phyloP scores from a whole-genome alignment of 2,113 vertebrate genomes.

The Maylandia zebra region DNA sequence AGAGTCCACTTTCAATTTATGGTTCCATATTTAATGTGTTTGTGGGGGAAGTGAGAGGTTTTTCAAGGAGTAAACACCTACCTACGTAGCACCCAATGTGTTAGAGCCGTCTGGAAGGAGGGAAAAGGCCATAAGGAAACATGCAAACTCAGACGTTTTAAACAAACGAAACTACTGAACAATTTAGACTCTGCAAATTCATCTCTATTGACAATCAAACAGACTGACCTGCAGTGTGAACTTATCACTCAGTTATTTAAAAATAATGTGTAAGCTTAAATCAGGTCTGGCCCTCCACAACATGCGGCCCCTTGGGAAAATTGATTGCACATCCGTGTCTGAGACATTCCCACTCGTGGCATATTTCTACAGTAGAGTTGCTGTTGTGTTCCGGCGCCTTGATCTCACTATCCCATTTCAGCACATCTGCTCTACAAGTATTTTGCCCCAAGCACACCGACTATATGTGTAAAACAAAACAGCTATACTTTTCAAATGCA shows the following conservation, averaged over 20 bases:
- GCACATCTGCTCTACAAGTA: not conserved
- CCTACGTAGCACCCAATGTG: constrained; percentile 52
- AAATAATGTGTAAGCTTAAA: not conserved
- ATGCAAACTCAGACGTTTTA: constrained; percentile 9
- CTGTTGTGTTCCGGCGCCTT: not conserved
- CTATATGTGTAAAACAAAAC: not conserved
- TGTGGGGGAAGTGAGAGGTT: constrained; percentile 60
- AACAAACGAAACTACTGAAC: not conserved
- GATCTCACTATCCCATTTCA: not conserved
- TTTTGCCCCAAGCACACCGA: not conserved
- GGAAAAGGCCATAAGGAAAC: constrained; percentile 18
- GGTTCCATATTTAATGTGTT: constrained; percentile 62
- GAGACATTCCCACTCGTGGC: not conserved
- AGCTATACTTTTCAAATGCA: not conserved
- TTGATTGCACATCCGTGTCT: not conserved
- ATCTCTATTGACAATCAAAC: not conserved
- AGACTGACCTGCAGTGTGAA: not conserved
- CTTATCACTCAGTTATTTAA: not conserved
- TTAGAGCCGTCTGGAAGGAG: constrained; percentile 17
- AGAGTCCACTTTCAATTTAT: constrained; percentile 50
- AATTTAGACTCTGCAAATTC: not conserved
- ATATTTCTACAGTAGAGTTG: not conserved
- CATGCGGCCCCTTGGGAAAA: not conserved
- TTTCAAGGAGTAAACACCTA: constrained; percentile 51
- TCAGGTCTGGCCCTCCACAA: not conserved